Conservation (phyloP, 1,140 invertebrate genomes). For the Macrobrachium nipponense region DNA sequence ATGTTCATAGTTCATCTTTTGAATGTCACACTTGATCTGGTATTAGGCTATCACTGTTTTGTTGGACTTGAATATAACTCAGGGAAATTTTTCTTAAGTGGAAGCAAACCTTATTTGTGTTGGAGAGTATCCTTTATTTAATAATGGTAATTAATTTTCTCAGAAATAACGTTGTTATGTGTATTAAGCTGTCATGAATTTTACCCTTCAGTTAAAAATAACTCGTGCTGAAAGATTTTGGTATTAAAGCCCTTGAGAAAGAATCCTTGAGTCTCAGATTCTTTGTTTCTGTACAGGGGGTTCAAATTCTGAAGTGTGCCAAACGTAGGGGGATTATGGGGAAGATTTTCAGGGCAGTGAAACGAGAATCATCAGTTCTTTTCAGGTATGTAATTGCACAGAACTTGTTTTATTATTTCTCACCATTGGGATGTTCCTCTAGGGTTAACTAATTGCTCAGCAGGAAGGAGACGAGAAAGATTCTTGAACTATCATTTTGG, state of each 20-base stretch:
- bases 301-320: slow-evolving; percentile 48
- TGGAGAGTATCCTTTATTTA: too few species aligned
- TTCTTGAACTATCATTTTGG: slow-evolving; percentile 37
- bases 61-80: too few species aligned
- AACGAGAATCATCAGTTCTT: slow-evolving; percentile 42
- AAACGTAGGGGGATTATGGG: slow-evolving; percentile 2
- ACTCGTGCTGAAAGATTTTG: background rate
- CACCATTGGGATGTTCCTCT: slow-evolving; percentile 37
- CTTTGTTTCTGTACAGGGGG: slow-evolving; percentile 22
- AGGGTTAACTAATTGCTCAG: slow-evolving; percentile 50
- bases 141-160: too few species aligned
- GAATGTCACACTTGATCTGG: too few species aligned
- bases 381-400: slow-evolving; percentile 46
- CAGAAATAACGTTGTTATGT: too few species aligned
- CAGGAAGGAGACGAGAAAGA: slow-evolving; percentile 46
- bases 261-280: background rate
- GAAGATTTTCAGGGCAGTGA: slow-evolving; percentile 4
- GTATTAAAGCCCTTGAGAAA: too few species aligned
- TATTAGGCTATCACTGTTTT: too few species aligned
- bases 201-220: too few species aligned
- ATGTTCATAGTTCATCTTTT: too few species aligned
- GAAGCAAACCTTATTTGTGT: too few species aligned
- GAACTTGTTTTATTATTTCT: background rate
- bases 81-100: too few species aligned
- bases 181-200: too few species aligned